A percentile compares a stretch with the other conserved stretches of the same genome.
phyloP scores from a whole-genome alignment of 1,140 invertebrate species.

The Orius insidiosus region DNA sequence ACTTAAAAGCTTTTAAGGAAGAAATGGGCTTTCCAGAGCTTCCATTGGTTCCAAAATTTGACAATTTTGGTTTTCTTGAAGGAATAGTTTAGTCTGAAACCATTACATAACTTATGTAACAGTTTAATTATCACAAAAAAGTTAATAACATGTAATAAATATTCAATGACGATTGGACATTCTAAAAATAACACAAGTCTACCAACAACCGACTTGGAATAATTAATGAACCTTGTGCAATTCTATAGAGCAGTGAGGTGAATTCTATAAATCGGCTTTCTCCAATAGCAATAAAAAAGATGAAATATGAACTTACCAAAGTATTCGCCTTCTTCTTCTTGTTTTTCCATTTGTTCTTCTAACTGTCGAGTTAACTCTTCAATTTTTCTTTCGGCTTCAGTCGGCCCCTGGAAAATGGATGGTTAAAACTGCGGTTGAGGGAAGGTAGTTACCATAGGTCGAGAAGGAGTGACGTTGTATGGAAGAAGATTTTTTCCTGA shows the following conservation, averaged over 20 bases:
- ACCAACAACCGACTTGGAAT: too few species aligned
- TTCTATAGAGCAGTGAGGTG: background rate
- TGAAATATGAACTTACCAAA: constrained; percentile 88
- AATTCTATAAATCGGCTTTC: background rate
- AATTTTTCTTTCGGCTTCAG: constrained; percentile 78
- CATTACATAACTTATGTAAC: background rate
- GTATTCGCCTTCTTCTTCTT: constrained; percentile 86
- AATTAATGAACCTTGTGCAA: too few species aligned
- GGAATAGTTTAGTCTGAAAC: too few species aligned
- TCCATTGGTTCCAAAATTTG: too few species aligned
- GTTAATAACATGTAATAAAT: too few species aligned
- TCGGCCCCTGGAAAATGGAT: constrained; percentile 44
- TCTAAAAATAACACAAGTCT: too few species aligned
- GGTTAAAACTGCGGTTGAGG: background rate
- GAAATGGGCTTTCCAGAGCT: too few species aligned
- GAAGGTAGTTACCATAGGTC: constrained; percentile 35
- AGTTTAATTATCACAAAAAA: too few species aligned
- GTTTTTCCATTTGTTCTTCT: constrained; percentile 87
- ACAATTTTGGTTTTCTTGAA: too few species aligned
- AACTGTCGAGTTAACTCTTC: constrained; percentile 76
- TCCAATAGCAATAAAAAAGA: too few species aligned
- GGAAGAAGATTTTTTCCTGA: constrained; percentile 58
- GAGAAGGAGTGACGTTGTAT: constrained; percentile 73
- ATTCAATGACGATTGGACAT: too few species aligned
- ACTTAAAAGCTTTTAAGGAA: too few species aligned